Evolutionary conservation across 1,140 invertebrate genomes (phyloP), one percentile per base, ranked within the genome.

Genomic region (Dendrolimus punctatus): DNA sequence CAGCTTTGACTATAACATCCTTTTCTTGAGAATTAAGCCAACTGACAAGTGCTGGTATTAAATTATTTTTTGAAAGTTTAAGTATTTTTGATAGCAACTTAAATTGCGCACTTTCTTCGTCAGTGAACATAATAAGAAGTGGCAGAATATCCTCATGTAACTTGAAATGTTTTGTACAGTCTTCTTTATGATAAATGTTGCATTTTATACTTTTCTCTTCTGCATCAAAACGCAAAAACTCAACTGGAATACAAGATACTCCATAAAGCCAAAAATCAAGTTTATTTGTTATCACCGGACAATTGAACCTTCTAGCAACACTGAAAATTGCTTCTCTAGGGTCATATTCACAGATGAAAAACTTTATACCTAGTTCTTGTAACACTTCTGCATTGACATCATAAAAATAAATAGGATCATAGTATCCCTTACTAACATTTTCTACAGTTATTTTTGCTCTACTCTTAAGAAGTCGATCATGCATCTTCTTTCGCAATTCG

Each of bases 331-430:
- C 51, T 53, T 46, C 57, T 23, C 41, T 55, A 5, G 50, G 51
- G 40, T 64, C 56, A 10, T 68, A 59, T 45, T 57, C 53, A 45
- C 49, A 58, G 9, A 62, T 53, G 44, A 51, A 62, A 46, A 68
- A 68, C 42, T 55, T 55, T 10, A 71, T 66, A 36, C 45, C 49
- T 9, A 66, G 50, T 53, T 66, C 61, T 6, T 66, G 50, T 9
- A 71, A 45, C 6, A 71, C 56, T 53, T 68, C 55, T 51, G 58
- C 59, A 6, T 58, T 53, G n/a, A 71, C 56, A 23, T 60, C 58
- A 43, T 64, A 62, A 1, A 50, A 48, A 46, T 68, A 64, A n/a
- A 58, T 52, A 9, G 66, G 66, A 38, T 68, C 57, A 51, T 51
- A 60, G 42, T 57, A 62, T 38, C 40, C 50, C 8, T 53, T 46